A percentile compares a stretch with the other conserved stretches of the same genome.
Conservation (phyloP, 2,113 vertebrate species). For the Gymnogyps californianus region DNA sequence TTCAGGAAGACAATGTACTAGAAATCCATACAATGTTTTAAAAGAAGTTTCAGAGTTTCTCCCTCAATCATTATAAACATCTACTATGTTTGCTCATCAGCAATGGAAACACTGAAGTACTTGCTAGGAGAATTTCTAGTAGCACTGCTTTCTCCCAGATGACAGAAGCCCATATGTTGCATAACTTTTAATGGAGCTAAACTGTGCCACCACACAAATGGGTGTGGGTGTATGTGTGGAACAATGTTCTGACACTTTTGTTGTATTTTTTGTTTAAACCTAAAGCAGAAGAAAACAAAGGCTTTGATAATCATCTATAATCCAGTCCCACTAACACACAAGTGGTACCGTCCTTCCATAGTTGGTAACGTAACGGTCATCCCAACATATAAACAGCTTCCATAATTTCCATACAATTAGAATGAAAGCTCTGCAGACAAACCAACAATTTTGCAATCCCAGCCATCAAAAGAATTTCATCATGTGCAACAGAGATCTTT, state of each 20-base stretch:
- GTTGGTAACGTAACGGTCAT: not conserved
- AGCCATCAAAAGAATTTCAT: not conserved
- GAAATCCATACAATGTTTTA: not conserved
- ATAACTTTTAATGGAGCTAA: not conserved
- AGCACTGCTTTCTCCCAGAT: not conserved
- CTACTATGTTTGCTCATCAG: not conserved
- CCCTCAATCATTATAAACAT: not conserved
- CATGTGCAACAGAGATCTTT: not conserved
- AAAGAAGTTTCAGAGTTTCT: not conserved
- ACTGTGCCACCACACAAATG: not conserved
- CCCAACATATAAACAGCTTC: not conserved
- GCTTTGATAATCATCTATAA: not conserved
- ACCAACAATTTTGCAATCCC: not conserved
- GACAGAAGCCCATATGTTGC: not conserved
- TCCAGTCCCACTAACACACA: too few species aligned
- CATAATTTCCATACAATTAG: not conserved
- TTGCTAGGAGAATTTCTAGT: not conserved
- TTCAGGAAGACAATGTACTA: not conserved
- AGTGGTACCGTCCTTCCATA: accelerated
- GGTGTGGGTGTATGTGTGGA: too few species aligned
- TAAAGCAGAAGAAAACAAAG: not conserved
- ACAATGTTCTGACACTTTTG: not conserved
- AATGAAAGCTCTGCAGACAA: not conserved
- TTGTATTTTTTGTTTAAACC: not conserved
- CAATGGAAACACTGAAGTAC: not conserved